Conservation (phyloP, 2,113 vertebrate genomes). For the Otis tarda region DNA sequence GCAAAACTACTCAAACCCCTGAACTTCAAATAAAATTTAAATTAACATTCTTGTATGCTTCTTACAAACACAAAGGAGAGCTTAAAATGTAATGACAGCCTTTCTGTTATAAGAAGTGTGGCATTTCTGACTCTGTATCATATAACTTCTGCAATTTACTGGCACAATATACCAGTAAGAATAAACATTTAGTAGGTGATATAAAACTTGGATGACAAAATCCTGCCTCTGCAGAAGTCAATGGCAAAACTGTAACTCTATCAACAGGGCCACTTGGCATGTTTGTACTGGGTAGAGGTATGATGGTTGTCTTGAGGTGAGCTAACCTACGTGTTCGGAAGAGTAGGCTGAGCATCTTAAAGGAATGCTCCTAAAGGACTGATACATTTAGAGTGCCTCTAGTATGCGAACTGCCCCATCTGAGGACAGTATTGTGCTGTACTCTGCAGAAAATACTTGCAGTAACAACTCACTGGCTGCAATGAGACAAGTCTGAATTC, state of each 20-base stretch:
- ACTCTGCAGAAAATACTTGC: background rate
- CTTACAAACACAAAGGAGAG: background rate
- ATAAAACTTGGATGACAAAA: background rate
- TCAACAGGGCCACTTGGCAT: background rate
- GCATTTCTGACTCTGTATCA: background rate
- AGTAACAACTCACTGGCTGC: background rate
- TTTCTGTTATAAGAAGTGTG: background rate
- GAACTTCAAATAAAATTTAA: background rate
- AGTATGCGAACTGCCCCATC: background rate
- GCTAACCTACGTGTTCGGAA: background rate
- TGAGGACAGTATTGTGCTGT: background rate
- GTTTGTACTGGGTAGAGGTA: background rate
- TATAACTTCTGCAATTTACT: background rate
- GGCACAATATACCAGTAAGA: background rate
- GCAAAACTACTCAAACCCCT: background rate
- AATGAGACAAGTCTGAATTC: background rate
- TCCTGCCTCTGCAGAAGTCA: background rate
- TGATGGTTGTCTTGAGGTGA: background rate
- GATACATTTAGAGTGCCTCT: background rate
- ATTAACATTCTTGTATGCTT: background rate
- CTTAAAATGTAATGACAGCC: background rate
- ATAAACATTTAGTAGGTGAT: background rate
- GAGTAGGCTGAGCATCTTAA: background rate
- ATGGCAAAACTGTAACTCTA: background rate
- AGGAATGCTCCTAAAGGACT: background rate